Conservation (phyloP, 2,113 vertebrate genomes). For the Sylvilagus bachmani region DNA sequence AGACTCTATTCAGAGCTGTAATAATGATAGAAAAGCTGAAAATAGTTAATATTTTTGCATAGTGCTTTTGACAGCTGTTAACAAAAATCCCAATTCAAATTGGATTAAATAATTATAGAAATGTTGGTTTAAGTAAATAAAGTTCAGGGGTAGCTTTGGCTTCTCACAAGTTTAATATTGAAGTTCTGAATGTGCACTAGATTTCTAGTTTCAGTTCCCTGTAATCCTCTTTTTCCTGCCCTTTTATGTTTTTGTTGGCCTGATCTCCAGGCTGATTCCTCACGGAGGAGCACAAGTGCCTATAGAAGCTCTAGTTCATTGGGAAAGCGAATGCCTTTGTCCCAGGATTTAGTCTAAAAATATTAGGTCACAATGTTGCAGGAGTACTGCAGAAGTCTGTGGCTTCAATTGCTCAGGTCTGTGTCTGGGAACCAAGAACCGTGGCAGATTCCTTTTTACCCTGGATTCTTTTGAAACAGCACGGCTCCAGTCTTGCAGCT, state of each 20-base stretch:
- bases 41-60: not conserved
- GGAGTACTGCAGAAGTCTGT: too few relatives aligned
- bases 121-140: not conserved
- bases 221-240: not conserved
- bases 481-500: too few relatives aligned
- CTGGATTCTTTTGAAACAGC: too few relatives aligned
- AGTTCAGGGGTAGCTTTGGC: not conserved
- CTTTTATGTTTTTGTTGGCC: not conserved
- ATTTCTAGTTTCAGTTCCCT: not conserved
- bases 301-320: not conserved
- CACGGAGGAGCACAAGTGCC: not conserved
- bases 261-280: not conserved
- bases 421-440: too few relatives aligned
- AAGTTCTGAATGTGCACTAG: not conserved
- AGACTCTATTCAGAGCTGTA: not conserved
- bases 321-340: not conserved
- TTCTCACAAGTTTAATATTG: not conserved
- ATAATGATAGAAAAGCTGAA: slow-evolving; percentile 12
- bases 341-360: slow-evolving; percentile 22
- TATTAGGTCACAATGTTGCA: too few relatives aligned
- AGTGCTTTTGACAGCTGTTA: not conserved
- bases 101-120: not conserved
- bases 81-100: not conserved
- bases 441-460: too few relatives aligned
- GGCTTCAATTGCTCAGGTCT: too few relatives aligned